Percentiles rank a stretch among this genome's conserved stretches.
Conservation (phyloP, 2,797 vertebrate species). For the Yasuhikotakia modesta region DNA sequence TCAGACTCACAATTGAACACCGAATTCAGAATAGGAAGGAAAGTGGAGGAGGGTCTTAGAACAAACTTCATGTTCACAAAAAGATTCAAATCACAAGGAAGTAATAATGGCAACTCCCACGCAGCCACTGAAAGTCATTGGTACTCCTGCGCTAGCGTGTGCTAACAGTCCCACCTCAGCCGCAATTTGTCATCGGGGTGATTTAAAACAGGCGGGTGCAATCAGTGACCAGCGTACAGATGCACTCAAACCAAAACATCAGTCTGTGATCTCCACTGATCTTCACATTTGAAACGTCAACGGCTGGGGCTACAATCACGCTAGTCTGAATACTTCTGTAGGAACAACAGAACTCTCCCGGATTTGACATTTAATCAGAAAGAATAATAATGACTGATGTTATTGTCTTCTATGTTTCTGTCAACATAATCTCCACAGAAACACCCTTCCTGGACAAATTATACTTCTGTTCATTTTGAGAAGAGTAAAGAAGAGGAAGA, state of each 20-base stretch:
- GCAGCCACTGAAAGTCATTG: conserved; percentile 42
- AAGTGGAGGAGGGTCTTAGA: conserved; percentile 61
- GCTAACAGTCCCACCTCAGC: conserved; percentile 55
- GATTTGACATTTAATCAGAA: conserved; percentile 55
- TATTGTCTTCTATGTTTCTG: conserved; percentile 57
- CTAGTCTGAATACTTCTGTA: conserved; percentile 51
- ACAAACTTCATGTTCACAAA: conserved; percentile 60
- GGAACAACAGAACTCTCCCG: conserved; percentile 45
- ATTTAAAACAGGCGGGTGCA: conserved; percentile 58
- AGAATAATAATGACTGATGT: conserved; percentile 58
- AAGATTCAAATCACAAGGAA: conserved; percentile 61
- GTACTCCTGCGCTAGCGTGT: conserved; percentile 50
- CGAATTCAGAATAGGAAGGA: conserved; percentile 61
- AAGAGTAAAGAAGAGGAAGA: conserved; percentile 35
- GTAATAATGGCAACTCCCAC: conserved; percentile 63
- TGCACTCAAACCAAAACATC: conserved; percentile 58
- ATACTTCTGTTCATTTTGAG: conserved; percentile 48
- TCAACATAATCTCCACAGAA: conserved; percentile 54
- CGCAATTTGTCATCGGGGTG: conserved; percentile 56
- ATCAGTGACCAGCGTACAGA: conserved; percentile 57
- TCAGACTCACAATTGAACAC: conserved; percentile 58
- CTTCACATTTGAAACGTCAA: conserved; percentile 33
- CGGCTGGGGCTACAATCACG: conserved; percentile 45
- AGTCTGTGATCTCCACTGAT: conserved; percentile 52
- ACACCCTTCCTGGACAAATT: conserved; percentile 57